A percentile compares a stretch with the other conserved stretches of the same genome.
Evolutionary conservation across 2,888 invertebrate genomes (phyloP).

Genomic region (Amblyteles armatorius): DNA sequence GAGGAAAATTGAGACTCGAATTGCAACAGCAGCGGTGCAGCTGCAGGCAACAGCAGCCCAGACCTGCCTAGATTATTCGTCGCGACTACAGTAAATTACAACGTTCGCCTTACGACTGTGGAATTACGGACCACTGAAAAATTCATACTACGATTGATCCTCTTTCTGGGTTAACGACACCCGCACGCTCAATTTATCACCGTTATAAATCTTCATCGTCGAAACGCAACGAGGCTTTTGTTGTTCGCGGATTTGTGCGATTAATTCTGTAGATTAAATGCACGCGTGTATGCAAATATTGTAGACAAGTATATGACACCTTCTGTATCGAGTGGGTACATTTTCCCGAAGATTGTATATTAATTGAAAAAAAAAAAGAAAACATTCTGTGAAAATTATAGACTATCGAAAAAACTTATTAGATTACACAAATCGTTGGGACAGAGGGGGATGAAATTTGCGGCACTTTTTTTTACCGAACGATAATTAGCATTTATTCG

Average conservation of each 20-base stretch:
- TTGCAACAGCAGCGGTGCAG: neutral
- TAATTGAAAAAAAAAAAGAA: neutral
- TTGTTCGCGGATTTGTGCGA: constrained; percentile 37
- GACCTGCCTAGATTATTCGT: constrained; percentile 10
- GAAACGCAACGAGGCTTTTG: constrained; percentile 16
- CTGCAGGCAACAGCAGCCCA: constrained; percentile 15
- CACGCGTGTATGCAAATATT: constrained; percentile 13
- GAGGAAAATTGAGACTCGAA: constrained; percentile 43
- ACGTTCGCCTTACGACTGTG: constrained; percentile 31
- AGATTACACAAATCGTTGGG: no score
- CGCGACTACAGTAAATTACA: constrained; percentile 55
- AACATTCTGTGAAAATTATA: constrained; percentile 11
- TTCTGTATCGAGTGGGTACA: no score
- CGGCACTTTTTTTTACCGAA: constrained; percentile 73
- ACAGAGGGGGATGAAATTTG: neutral
- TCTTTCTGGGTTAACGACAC: constrained; percentile 66
- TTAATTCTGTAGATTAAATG: constrained; percentile 42
- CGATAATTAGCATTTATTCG: constrained; percentile 81
- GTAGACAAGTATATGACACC: neutral
- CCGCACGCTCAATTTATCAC: constrained; percentile 62
- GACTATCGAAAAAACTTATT: neutral
- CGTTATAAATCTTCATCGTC: constrained; percentile 36
- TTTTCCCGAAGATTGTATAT: no score
- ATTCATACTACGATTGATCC: constrained; percentile 66
- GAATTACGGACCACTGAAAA: constrained; percentile 62